Conservation (phyloP, 2,888 invertebrate species). For the Dendrolimus houi region DNA sequence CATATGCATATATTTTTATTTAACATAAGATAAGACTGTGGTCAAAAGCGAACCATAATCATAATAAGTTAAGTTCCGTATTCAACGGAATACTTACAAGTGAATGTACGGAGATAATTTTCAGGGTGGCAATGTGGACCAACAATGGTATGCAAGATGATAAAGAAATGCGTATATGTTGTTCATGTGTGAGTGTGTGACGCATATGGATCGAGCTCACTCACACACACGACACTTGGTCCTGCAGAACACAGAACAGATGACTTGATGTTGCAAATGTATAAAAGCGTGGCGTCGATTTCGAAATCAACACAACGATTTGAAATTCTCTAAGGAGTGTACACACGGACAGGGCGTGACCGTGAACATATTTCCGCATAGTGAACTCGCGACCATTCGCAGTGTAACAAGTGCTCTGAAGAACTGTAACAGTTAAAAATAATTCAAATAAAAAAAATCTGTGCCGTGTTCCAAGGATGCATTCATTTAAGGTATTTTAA, state of each 20-base stretch:
- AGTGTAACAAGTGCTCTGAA: constrained; percentile 45
- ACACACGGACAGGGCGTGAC: constrained; percentile 47
- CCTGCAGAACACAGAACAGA: constrained; percentile 39
- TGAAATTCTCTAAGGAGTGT: constrained; percentile 64
- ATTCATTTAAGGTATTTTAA: constrained; percentile 41
- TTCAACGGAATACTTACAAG: constrained; percentile 21
- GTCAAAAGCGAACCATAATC: too few species aligned
- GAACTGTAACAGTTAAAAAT: constrained; percentile 33
- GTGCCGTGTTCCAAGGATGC: constrained; percentile 52
- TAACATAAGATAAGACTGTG: too few species aligned
- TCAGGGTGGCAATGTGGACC: constrained; percentile 42
- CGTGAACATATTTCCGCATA: constrained; percentile 60
- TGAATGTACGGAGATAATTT: constrained; percentile 30
- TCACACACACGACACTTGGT: constrained; percentile 29
- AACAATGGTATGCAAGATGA: constrained; percentile 51
- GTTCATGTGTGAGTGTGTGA: constrained; percentile 31
- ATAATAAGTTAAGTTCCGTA: too few species aligned
- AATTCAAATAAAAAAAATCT: constrained; percentile 17
- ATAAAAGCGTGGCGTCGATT: constrained; percentile 70
- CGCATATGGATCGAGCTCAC: constrained; percentile 30
- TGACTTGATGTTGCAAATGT: constrained; percentile 69
- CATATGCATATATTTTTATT: too few species aligned
- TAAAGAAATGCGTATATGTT: constrained; percentile 49
- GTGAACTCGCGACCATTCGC: constrained; percentile 37
- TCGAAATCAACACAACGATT: constrained; percentile 73